Evolutionary conservation across 2,113 vertebrate genomes (phyloP), one percentile per base, ranked within the genome.

Genomic region (Embiotoca jacksoni): DNA sequence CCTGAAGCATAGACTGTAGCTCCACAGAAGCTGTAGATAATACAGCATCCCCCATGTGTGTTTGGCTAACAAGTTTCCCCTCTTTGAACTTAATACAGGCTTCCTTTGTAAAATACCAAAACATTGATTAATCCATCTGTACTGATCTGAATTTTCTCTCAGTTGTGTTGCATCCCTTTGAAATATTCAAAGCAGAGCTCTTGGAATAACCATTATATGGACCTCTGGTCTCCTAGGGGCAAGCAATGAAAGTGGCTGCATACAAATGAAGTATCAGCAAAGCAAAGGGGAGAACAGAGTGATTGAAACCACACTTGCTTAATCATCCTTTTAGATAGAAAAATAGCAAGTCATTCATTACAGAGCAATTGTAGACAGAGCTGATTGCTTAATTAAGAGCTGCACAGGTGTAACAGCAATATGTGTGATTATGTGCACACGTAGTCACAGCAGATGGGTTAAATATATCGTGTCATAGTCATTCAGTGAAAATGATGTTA

Each of bases 101-200:
- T 82, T 85, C 75, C 74, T 89, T 85, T 90, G 84, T 88, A 83
- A 88, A 87, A 87, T 89, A 89, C 64, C 77, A 89, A 84, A 90
- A 73, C 84, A 90, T 81, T 89, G 90, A 93, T 91, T 89, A 90
- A 92, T 92, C 87, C 82, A 89, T 92, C 89, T 79, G 75, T 63
- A 84, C 85, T 82, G 77, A 92, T 91, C 87, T 84, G 59, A 89
- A 87, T 92, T 87, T 91, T 88, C 91, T 87, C 73, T 13, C 86
- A 85, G 88, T 89, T 83, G 78, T 66, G 72, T 85, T 75, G 75
- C 86, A 78, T 86, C 86, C 53, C 84, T 91, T 94, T 93, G 84
- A 92, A 93, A 92, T 92, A 90, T 92, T 92, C 89, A 90, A 88
- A 92, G 75, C 79, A 77, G 67, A 88, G 85, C 82, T 87, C 81